phyloP scores from a whole-genome alignment of 1,140 invertebrate species.

The Drosophila pruinosa region DNA sequence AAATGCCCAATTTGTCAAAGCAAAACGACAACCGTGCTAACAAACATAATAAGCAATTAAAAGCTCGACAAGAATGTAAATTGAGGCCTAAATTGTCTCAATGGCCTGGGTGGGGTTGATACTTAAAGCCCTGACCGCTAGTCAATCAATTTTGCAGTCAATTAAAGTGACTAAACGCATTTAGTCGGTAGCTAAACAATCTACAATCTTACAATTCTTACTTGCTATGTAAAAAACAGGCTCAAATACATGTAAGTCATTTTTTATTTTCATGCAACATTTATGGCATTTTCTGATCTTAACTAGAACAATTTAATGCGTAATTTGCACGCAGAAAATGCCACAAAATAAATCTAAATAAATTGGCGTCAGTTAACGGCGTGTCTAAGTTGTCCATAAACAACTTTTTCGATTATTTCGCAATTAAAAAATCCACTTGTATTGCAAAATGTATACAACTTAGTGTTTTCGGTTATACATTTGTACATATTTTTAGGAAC shows the following conservation, averaged over 20 bases:
- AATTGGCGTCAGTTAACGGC: slow-evolving; percentile 42
- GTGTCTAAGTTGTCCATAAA: slow-evolving; percentile 40
- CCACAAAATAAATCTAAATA: slow-evolving; percentile 55
- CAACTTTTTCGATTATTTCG: slow-evolving; percentile 28
- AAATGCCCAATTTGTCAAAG: slow-evolving; percentile 34
- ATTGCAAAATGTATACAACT: too few species aligned
- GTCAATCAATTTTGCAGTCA: slow-evolving; percentile 58
- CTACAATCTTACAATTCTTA: slow-evolving; percentile 42
- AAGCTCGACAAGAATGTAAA: slow-evolving; percentile 47
- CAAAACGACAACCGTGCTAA: not conserved
- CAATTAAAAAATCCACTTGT: slow-evolving; percentile 12
- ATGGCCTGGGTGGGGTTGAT: slow-evolving; percentile 18
- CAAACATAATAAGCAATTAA: not conserved
- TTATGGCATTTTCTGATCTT: slow-evolving; percentile 54
- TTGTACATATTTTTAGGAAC: too few species aligned
- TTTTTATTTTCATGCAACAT: slow-evolving; percentile 34
- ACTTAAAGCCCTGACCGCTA: slow-evolving; percentile 20
- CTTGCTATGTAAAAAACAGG: slow-evolving; percentile 37
- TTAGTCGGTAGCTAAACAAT: slow-evolving; percentile 38
- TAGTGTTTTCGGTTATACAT: too few species aligned
- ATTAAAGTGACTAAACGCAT: slow-evolving; percentile 53
- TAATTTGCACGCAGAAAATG: slow-evolving; percentile 60
- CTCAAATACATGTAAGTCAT: slow-evolving; percentile 34
- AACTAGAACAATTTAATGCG: slow-evolving; percentile 61
- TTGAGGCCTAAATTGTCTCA: slow-evolving; percentile 23